Conservation (phyloP, 2,797 vertebrate genomes). For the Sebastolobus altivelis region DNA sequence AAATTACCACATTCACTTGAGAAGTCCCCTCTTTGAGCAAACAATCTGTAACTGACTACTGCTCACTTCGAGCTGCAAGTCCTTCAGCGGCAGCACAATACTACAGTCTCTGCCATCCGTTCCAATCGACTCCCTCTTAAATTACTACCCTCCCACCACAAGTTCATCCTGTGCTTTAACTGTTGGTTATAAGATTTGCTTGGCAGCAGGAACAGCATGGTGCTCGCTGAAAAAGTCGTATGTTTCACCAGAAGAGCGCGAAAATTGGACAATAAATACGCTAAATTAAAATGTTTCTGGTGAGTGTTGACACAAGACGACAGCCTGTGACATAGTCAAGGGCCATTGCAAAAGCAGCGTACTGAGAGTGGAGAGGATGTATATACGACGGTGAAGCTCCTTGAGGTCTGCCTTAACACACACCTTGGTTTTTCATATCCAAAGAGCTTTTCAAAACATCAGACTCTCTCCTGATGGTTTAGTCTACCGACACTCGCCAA, state of each 20-base stretch:
- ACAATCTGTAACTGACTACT: conserved; percentile 54
- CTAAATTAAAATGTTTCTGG: conserved; percentile 44
- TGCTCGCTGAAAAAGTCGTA: conserved; percentile 41
- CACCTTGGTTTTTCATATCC: conserved; percentile 43
- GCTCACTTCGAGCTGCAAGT: conserved; percentile 33
- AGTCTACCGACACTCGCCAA: conserved; percentile 22
- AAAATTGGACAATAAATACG: conserved; percentile 57
- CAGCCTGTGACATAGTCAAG: conserved; percentile 28
- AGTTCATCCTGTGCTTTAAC: conserved; percentile 66
- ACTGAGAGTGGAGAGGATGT: not conserved
- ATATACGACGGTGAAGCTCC: conserved; percentile 13
- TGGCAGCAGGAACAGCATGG: conserved; percentile 46
- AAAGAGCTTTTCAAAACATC: conserved; percentile 40
- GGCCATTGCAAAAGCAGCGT: conserved; percentile 21
- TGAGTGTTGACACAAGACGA: conserved; percentile 29
- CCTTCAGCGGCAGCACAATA: conserved; percentile 51
- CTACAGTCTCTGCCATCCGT: conserved; percentile 55
- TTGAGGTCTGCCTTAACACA: conserved; percentile 31
- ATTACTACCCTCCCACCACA: conserved; percentile 65
- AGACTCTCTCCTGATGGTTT: conserved; percentile 41
- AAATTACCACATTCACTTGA: conserved; percentile 47
- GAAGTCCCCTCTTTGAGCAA: conserved; percentile 51
- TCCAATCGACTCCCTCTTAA: conserved; percentile 70
- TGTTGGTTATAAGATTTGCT: conserved; percentile 70
- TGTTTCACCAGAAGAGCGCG: conserved; percentile 50